These are phyloP conservation scores for Nomada lathburiana DNA, from an alignment of 2,888 invertebrate species.

Conservation along the genomic window DNA sequence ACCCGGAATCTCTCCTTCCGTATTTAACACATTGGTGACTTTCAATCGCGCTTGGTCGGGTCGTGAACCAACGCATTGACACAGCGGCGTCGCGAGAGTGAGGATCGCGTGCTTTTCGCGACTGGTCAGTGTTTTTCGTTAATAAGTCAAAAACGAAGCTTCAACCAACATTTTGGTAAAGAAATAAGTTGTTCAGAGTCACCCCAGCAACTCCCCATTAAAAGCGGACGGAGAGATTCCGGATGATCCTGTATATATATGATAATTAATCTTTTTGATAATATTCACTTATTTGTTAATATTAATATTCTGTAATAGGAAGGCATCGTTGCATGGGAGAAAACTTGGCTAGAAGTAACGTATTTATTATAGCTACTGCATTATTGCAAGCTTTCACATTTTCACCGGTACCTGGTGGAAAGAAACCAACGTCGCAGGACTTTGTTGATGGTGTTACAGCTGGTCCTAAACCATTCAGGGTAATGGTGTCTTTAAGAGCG, in stretches of 20 bases:
- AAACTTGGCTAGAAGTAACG: conserved; percentile 90
- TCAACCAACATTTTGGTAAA: no score
- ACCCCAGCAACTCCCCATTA: no score
- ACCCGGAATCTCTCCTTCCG: no score
- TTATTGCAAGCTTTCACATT: conserved; percentile 91
- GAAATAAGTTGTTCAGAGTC: no score
- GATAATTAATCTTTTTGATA: neutral
- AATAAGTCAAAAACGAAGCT: no score
- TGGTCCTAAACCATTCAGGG: conserved; percentile 90
- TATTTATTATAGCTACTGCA: conserved; percentile 91
- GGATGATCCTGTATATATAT: no score
- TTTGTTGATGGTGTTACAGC: conserved; percentile 92
- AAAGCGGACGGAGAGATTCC: no score
- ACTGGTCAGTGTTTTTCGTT: no score
- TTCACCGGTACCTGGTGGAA: conserved; percentile 87
- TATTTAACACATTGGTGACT: neutral
- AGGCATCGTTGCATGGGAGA: conserved; percentile 94
- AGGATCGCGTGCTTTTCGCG: no score
- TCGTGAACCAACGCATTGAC: no score
- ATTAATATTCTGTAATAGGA: conserved; percentile 75
- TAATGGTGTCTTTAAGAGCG: conserved; percentile 86
- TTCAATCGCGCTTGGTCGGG: no score
- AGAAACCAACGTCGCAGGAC: conserved; percentile 87
- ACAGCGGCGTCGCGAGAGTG: no score
- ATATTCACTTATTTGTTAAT: neutral